Percentiles rank a stretch among this genome's conserved stretches.
These are phyloP conservation scores for Setipinna tenuifilis DNA, from an alignment of 2,797 vertebrate genomes.

Conservation along the genomic window DNA sequence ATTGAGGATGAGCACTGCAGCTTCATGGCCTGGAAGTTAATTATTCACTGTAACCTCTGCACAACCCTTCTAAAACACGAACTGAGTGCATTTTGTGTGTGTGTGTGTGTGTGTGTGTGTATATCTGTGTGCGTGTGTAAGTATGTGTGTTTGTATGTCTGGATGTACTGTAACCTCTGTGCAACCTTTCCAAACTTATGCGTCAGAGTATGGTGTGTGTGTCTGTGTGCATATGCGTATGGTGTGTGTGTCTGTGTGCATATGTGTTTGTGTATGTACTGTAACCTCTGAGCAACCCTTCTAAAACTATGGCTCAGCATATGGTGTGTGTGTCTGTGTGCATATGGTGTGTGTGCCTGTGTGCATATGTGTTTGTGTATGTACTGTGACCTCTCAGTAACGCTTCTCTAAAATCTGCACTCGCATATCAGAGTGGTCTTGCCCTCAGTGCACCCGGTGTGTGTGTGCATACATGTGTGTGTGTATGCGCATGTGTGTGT, in stretches of 20 bases:
- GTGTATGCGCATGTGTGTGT: not conserved
- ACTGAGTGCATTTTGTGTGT: constrained; percentile 30
- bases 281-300: too few species aligned
- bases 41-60: constrained; percentile 78
- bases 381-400: too few species aligned
- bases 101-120: not conserved
- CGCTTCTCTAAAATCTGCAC: too few species aligned
- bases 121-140: not conserved
- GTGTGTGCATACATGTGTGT: not conserved
- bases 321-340: not conserved
- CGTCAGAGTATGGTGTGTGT: too few species aligned
- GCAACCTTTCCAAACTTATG: too few species aligned
- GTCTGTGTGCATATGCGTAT: not conserved
- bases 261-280: not conserved
- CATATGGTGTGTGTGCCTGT: not conserved
- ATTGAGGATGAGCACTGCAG: constrained; percentile 56
- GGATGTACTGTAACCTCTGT: too few species aligned
- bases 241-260: not conserved
- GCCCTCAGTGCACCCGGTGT: too few species aligned
- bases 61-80: constrained; percentile 69
- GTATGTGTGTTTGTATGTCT: too few species aligned
- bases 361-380: not conserved
- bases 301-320: too few species aligned
- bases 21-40: constrained; percentile 68
- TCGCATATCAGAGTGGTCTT: too few species aligned